Base-by-base conservation (phyloP, 35 echinoderm and acorn worm genomes). In the Holothuria glaberrima region DNA sequence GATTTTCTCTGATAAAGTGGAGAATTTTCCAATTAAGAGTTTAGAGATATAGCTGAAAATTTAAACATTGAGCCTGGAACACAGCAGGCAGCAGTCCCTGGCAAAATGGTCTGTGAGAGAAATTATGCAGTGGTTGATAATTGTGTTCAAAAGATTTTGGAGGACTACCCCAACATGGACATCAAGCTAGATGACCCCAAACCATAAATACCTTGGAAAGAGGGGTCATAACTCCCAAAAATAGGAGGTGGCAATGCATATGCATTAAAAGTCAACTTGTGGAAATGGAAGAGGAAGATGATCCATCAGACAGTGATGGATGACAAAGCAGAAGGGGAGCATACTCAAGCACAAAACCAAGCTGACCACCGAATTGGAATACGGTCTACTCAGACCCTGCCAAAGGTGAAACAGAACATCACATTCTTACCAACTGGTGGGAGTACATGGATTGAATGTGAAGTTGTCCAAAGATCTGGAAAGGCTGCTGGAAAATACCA, bases 31-130 rank as follows among this genome's bases (percentile, higher is more conserved):
- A 75, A 75, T 75, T 20, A 86, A 0, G 61, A 66, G 19, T 61
- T 88, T 38, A 5, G 65, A 52, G 62, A 88, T 13, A 88, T 88
- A 63, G 60, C 25, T 69, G 86, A 88, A 88, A 71, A 88, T n/a
- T 34, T 88, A 30, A 88, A 88, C 41, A 88, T 88, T n/a, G 86
- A 89, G 48, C 58, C 35, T 48, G 44, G 65, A 88, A 61, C 28
- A 88, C 65, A 25, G 86, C 86, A 22, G 60, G 58, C 21, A 41
- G 28, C 38, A 80, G 75, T 57, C 75, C 75, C 12, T 48, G 75
- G 75, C 75, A 80, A 80, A 69, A 88, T 68, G 60, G 61, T 3
- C 21, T 68, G 65, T 68, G 61, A 88, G 67, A 69, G 65, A 71
- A 61, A 68, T 72, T n/a, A 69, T 88, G 86, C 58, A 30, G 82